These are phyloP conservation scores for Taurulus bubalis DNA, from an alignment of 2,113 vertebrate species.

Conservation along the genomic window DNA sequence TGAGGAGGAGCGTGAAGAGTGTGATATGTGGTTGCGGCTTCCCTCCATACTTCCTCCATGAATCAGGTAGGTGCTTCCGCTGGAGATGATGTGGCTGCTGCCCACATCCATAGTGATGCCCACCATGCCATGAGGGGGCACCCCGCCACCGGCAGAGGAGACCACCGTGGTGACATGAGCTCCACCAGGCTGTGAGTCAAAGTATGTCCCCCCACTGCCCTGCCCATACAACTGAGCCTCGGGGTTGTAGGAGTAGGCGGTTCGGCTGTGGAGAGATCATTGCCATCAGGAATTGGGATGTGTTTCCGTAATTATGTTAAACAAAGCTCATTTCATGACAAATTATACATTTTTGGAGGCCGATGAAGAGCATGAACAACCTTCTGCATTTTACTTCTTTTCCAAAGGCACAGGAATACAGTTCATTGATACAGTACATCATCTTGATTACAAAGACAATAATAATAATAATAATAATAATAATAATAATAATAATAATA, in stretches of 20 bases:
- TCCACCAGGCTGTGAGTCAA: constrained; percentile 90
- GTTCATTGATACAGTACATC: background rate
- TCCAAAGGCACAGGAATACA: background rate
- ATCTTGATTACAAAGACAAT: background rate
- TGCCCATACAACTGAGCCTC: constrained; percentile 94
- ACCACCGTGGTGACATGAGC: constrained; percentile 93
- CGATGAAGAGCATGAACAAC: background rate
- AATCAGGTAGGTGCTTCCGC: constrained; percentile 94
- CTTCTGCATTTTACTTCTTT: background rate
- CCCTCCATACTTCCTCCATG: constrained; percentile 92
- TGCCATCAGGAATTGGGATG: background rate
- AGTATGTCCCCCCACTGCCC: constrained; percentile 89
- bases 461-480: too few relatives aligned
- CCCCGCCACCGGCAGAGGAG: constrained; percentile 88
- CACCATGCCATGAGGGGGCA: constrained; percentile 95
- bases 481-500: too few relatives aligned
- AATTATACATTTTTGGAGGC: background rate
- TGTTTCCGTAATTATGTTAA: background rate
- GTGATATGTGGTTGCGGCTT: constrained; percentile 90
- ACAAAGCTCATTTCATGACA: constrained; percentile 10
- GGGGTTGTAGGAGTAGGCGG: constrained; percentile 93
- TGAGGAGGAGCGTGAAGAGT: constrained; percentile 96
- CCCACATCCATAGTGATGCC: constrained; percentile 96
- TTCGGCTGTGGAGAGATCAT: constrained; percentile 82
- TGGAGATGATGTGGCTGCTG: constrained; percentile 93